Evolutionary conservation across 23 tunicate genomes (phyloP).

Genomic region (Diplosoma virens): DNA sequence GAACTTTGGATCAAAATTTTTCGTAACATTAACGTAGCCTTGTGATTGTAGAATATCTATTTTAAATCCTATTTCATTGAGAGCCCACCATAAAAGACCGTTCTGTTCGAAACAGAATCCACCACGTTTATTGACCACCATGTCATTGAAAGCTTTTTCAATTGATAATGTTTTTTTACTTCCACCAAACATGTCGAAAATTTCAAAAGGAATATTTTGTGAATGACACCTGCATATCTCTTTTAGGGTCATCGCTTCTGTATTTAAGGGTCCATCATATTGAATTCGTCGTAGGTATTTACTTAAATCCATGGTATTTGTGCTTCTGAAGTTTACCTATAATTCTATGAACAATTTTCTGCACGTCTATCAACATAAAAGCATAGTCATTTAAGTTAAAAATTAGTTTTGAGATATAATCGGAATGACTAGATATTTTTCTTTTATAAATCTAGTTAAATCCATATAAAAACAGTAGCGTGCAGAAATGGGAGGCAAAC

Average conservation of each 20-base stretch:
- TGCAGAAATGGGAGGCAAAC: too few species aligned
- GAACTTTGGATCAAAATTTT: not conserved
- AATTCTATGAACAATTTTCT: too few species aligned
- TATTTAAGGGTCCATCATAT: conserved; percentile 8
- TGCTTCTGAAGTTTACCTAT: too few species aligned
- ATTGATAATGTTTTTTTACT: conserved; percentile 27
- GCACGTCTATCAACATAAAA: too few species aligned
- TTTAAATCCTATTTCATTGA: conserved; percentile 22
- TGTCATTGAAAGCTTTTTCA: conserved; percentile 26
- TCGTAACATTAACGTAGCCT: not conserved
- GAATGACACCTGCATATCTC: conserved; percentile 2
- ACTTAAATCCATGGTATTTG: not conserved
- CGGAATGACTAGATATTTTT: too few species aligned
- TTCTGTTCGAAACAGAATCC: conserved; percentile 60
- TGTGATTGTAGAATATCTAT: conserved; percentile 9
- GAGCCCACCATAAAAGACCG: conserved; percentile 19
- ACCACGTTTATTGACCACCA: conserved; percentile 44
- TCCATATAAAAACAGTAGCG: too few species aligned
- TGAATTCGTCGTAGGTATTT: conserved; percentile 15
- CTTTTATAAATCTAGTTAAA: too few species aligned
- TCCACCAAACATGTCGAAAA: conserved; percentile 62
- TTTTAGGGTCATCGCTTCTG: not conserved
- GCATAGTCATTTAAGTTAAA: too few species aligned
- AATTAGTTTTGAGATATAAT: too few species aligned
- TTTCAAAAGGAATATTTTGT: conserved; percentile 40